Percentiles rank a stretch among this genome's conserved stretches.
phyloP scores from a whole-genome alignment of 1,140 invertebrate species.

The Cotesia vestalis region DNA sequence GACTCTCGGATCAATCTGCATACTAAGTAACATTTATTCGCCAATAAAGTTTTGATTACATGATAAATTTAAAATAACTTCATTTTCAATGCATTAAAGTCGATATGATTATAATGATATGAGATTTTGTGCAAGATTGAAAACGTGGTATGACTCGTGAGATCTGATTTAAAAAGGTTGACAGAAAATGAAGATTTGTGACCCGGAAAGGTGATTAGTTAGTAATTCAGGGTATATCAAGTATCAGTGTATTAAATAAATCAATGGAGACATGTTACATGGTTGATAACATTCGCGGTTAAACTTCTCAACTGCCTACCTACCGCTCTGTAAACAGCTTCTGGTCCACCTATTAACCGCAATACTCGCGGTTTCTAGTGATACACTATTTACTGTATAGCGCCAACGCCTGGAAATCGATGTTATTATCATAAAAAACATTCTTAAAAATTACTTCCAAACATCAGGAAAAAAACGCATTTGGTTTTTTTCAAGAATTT shows the following conservation, averaged over 20 bases:
- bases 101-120: too few relatives aligned
- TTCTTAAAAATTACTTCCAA: not conserved
- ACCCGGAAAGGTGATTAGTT: not conserved
- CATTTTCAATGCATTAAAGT: too few relatives aligned
- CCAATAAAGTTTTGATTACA: too few relatives aligned
- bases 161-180: too few relatives aligned
- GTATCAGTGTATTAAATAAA: conserved; percentile 9
- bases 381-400: conserved; percentile 2
- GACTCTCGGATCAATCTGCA: conserved; percentile 24
- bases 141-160: too few relatives aligned
- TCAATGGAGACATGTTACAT: conserved; percentile 13
- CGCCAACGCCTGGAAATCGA: not conserved
- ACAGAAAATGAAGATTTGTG: not conserved
- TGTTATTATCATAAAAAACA: not conserved
- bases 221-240: not conserved
- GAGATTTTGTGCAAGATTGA: too few relatives aligned
- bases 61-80: too few relatives aligned
- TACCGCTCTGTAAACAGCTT: conserved; percentile 36
- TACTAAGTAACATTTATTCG: not conserved
- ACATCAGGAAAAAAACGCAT: too few relatives aligned
- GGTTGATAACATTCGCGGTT: conserved; percentile 34
- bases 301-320: conserved; percentile 39
- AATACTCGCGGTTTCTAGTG: not conserved
- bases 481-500: too few relatives aligned
- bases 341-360: not conserved